A percentile compares a stretch with the other conserved stretches of the same genome.
These are phyloP conservation scores for Calameuta idolon DNA, from an alignment of 2,888 invertebrate species.

Conservation along the genomic window DNA sequence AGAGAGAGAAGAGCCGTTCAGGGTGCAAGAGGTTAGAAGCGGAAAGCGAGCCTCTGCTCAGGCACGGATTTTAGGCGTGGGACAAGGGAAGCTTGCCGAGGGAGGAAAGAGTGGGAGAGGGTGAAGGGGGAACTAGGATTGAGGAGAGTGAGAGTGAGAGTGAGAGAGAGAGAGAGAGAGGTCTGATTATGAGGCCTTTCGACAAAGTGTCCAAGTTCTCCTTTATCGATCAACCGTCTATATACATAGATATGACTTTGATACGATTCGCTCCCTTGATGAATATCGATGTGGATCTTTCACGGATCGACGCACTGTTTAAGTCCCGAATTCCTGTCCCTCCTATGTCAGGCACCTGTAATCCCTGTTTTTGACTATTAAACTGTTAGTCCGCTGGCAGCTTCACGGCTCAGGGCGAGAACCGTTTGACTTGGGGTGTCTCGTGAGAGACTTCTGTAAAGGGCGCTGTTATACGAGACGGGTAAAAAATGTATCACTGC, in stretches of 20 bases:
- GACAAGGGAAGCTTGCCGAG: conserved; percentile 29
- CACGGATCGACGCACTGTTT: background rate
- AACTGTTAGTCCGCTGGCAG: background rate
- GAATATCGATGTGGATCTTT: background rate
- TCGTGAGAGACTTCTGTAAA: background rate
- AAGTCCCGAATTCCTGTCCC: background rate
- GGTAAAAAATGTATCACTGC: background rate
- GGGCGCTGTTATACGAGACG: background rate
- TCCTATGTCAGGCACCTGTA: background rate
- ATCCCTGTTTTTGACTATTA: background rate
- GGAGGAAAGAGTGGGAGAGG: conserved; percentile 25
- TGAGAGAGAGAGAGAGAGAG: background rate
- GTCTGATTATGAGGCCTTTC: background rate
- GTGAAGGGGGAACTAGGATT: background rate
- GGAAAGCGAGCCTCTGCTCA: background rate
- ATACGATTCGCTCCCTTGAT: background rate
- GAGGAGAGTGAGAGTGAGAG: background rate
- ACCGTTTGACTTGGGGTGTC: background rate
- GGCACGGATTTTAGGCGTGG: conserved; percentile 34
- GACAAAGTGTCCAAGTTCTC: background rate
- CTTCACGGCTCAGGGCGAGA: background rate
- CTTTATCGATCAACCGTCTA: background rate
- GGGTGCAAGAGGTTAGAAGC: background rate
- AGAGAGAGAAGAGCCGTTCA: conserved; percentile 27
- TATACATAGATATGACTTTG: background rate